Base-by-base conservation (phyloP, 2,888 invertebrate species). In the Trachelus stipa region DNA sequence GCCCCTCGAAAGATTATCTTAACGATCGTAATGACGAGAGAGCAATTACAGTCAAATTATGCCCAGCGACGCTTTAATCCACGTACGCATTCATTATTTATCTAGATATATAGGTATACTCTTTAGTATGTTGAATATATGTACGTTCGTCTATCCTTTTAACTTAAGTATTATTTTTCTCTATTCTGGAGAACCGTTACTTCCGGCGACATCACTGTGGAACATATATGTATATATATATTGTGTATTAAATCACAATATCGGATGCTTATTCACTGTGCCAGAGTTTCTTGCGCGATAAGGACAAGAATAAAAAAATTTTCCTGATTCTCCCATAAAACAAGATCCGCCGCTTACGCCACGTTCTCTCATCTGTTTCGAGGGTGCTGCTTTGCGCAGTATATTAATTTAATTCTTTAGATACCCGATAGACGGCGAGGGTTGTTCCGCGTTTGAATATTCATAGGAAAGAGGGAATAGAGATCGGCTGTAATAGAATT, bases 321-420 rank as follows among this genome's bases (percentile, higher is more conserved):
- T 6, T 40, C 1, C 40, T 23, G 40, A 56, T 56, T 56, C 23
- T 56, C 9, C 23, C 56, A 23, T 56, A 56, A 56, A 56, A 56
- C 56, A 23, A 15, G 23, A 56, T 56, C 56, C 23, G 23, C 56
- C 56, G 56, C 23, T 56, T 56, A 56, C 71, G 71, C 33, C 1
- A 2, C 4, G 31, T 33, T 71, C 71, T 33, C 71, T 71, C 71
- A 34, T 71, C 34, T 34, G 71, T 79, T 80, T 81, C 78, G 76
- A 78, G 79, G 78, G 82, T 79, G 83, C 87, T 89, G 87, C 88
- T 89, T 90, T 88, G 87, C 86, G 82, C 84, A 87, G 88, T 90
- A 89, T 91, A 91, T 91, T 91, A 91, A 91, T 91, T 91, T 90
- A 90, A 91, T 91, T 91, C 91, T 90, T 91, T 89, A 88, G 89